phyloP scores from a whole-genome alignment of 1,140 invertebrate genomes.

The Drosophila sulfurigaster region DNA sequence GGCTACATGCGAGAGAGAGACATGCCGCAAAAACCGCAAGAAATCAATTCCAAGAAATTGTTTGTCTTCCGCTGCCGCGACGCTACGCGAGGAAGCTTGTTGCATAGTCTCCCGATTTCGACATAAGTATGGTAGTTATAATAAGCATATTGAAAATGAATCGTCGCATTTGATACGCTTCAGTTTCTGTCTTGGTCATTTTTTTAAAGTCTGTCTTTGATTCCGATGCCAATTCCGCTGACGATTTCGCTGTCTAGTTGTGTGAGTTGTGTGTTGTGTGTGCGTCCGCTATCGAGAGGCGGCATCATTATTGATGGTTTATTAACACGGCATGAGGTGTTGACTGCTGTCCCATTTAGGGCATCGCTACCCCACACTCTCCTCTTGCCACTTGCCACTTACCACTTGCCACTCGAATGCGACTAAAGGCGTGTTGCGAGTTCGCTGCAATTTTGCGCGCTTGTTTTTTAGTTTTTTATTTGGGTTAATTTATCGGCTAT shows the following conservation, averaged over 20 bases:
- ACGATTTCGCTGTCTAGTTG: neutral
- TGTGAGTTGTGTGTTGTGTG: neutral
- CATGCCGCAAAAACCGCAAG: conserved; percentile 71
- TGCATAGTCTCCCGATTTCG: conserved; percentile 35
- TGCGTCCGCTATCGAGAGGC: conserved; percentile 20
- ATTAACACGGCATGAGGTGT: conserved; percentile 75
- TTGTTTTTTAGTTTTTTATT: conserved; percentile 36
- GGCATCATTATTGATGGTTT: conserved; percentile 68
- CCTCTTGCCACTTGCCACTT: no score
- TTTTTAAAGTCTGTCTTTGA: neutral
- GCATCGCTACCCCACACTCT: neutral
- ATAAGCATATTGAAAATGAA: conserved; percentile 54
- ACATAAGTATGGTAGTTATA: conserved; percentile 20
- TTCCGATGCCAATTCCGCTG: conserved; percentile 3
- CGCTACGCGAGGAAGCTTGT: conserved; percentile 23
- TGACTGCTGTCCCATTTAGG: conserved; percentile 51
- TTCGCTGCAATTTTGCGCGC: conserved; percentile 47
- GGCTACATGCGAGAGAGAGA: conserved; percentile 46
- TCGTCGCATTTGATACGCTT: conserved; percentile 69
- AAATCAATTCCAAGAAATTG: conserved; percentile 81
- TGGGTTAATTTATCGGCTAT: conserved; percentile 46
- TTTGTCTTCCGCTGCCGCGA: conserved; percentile 72
- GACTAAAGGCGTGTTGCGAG: conserved; percentile 11
- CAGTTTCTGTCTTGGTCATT: conserved; percentile 11
- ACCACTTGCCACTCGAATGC: no score